Evolutionary conservation across 2,797 vertebrate species (phyloP).

Genomic region (Acrossocheilus wenchowensis): DNA sequence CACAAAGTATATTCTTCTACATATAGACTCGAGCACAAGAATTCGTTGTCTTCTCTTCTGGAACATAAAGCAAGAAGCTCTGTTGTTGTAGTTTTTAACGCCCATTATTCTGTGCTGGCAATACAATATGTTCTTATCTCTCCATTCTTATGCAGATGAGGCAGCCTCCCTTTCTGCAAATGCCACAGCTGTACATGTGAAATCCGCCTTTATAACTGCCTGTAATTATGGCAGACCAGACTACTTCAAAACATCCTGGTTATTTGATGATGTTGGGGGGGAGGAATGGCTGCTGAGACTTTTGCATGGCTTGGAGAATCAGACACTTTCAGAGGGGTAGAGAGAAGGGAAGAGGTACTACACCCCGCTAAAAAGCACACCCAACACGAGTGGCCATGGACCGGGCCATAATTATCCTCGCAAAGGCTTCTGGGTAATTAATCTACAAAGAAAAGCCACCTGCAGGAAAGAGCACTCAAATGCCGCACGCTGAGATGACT

Average conservation of each 20-base stretch:
- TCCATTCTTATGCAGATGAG: slow-evolving; percentile 69
- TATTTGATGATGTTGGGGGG: slow-evolving; percentile 57
- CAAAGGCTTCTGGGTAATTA: slow-evolving; percentile 56
- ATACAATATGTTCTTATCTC: slow-evolving; percentile 64
- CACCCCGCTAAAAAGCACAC: slow-evolving; percentile 40
- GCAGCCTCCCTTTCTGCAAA: slow-evolving; percentile 54
- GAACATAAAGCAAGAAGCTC: slow-evolving; percentile 18
- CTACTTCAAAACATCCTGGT: slow-evolving; percentile 64
- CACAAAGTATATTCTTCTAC: background rate
- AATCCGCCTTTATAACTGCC: slow-evolving; percentile 65
- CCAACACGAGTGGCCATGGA: slow-evolving; percentile 51
- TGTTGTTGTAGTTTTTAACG: slow-evolving; percentile 45
- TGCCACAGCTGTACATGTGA: slow-evolving; percentile 65
- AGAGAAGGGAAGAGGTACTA: slow-evolving; percentile 23
- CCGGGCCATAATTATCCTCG: slow-evolving; percentile 53
- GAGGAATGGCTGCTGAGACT: slow-evolving; percentile 42
- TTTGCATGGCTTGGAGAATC: slow-evolving; percentile 27
- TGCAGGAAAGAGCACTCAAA: slow-evolving; percentile 52
- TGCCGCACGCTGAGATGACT: slow-evolving; percentile 23
- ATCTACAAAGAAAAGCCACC: slow-evolving; percentile 55
- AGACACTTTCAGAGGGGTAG: slow-evolving; percentile 10
- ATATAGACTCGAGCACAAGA: background rate
- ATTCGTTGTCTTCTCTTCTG: slow-evolving; percentile 24
- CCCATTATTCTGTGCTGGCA: slow-evolving; percentile 50
- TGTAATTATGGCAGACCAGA: slow-evolving; percentile 66